Evolutionary conservation across 2,888 invertebrate species (phyloP).

Genomic region (Bhutanitis thaidina): DNA sequence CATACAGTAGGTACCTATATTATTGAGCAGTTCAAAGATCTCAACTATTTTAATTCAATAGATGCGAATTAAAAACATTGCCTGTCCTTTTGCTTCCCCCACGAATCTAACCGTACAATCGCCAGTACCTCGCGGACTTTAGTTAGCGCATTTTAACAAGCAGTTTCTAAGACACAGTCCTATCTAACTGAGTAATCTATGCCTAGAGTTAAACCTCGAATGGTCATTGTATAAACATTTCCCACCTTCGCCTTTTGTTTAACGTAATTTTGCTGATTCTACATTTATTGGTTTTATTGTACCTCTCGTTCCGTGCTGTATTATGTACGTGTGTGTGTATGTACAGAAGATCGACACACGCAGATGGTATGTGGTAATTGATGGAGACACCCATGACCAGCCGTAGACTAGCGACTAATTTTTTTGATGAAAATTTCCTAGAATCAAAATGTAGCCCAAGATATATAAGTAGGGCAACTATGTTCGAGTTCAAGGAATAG

Average conservation of each 20-base stretch:
- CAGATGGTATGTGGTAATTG: too few relatives aligned
- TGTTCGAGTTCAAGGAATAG: too few relatives aligned
- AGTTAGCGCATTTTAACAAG: constrained; percentile 20
- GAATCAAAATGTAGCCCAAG: too few relatives aligned
- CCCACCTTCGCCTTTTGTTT: constrained; percentile 23
- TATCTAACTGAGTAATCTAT: constrained; percentile 17
- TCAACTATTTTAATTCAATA: not conserved
- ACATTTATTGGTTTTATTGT: constrained; percentile 59
- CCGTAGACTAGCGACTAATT: too few relatives aligned
- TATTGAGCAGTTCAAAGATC: not conserved
- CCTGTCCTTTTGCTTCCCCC: constrained; percentile 1
- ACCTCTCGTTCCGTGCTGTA: constrained; percentile 20
- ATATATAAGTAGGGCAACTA: too few relatives aligned
- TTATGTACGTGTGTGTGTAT: too few relatives aligned
- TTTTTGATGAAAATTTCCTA: too few relatives aligned
- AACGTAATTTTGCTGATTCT: constrained; percentile 44
- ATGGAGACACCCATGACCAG: too few relatives aligned
- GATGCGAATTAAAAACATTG: not conserved
- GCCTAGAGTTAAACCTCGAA: constrained; percentile 30
- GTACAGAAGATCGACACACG: too few relatives aligned
- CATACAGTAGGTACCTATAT: not conserved
- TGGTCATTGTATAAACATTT: constrained; percentile 32
- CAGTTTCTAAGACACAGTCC: constrained; percentile 6
- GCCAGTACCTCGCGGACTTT: constrained; percentile 5
- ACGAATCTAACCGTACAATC: constrained; percentile 9